phyloP scores from a whole-genome alignment of 2,797 vertebrate genomes.

The Australoheros facetus region DNA sequence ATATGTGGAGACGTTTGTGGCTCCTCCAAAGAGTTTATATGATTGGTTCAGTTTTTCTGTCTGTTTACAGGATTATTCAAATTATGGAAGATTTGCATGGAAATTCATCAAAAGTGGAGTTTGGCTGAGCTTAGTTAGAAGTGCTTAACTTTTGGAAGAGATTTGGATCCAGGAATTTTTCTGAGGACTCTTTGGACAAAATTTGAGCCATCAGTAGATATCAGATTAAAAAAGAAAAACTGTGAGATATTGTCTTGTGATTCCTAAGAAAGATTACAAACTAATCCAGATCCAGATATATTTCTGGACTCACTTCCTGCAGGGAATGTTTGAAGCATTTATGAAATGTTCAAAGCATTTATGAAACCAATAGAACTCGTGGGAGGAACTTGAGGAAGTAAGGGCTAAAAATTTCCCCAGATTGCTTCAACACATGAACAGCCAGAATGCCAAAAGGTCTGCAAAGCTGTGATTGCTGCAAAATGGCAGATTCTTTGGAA shows the following conservation, averaged over 20 bases:
- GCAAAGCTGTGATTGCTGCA: conserved; percentile 2
- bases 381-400: not conserved
- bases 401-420: not conserved
- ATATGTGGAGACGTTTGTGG: not conserved
- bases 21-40: not conserved
- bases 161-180: not conserved
- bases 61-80: too few relatives aligned
- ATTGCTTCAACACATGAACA: not conserved
- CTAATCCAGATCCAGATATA: not conserved
- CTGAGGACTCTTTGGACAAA: not conserved
- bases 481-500: not conserved
- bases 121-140: too few relatives aligned
- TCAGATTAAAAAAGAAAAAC: accelerated
- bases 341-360: not conserved
- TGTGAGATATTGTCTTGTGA: not conserved
- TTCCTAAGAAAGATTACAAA: not conserved
- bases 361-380: not conserved
- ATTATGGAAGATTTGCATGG: not conserved
- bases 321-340: not conserved
- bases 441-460: not conserved
- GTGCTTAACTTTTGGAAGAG: not conserved
- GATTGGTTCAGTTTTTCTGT: too few relatives aligned
- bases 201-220: not conserved
- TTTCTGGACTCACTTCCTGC: not conserved
- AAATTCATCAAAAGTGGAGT: not conserved